Evolutionary conservation across 2,797 vertebrate genomes (phyloP), one percentile per base, ranked within the genome.

Genomic region (Austrolebias charrua): DNA sequence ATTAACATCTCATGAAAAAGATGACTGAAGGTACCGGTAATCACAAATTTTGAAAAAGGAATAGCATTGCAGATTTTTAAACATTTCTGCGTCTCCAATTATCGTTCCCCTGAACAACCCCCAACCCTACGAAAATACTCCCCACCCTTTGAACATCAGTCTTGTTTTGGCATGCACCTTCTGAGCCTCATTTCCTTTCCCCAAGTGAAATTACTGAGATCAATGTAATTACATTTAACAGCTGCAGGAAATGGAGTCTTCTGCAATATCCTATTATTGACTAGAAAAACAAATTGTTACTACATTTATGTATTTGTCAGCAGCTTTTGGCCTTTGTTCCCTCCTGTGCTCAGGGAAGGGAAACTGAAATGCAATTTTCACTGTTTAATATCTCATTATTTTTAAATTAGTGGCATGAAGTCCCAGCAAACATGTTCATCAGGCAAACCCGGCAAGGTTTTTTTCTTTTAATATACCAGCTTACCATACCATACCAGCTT

Each of bases 381-480:
- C 60, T 64, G 61, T 86, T 82, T 86, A 83, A 80, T 88, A 82
- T 88, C 71, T 76, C 68, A 82, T 88, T 88, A 87, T 82, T 84
- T 83, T 68, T 42, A 86, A 89, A 88, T 88, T 80, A 84, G 78
- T 45, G 18, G 75, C 44, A 31, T 72, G 65, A 78, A 80, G 78
- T 74, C 71, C 24, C 29, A 13, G 71, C 81, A 80, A 87, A 83
- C 83, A 77, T 69, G 75, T 83, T 80, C 79, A 73, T 81, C 73
- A 73, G 76, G 56, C 73, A 15, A 55, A 44, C 51, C 69, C 67
- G 42, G 70, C 47, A 19, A 38, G 12, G 38, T 38, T 76, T 76
- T 78, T 73, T 80, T 51, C 49, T 4, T 13, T 45, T 49, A n/a
- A n/a, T n/a, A n/a, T n/a, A n/a, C n/a, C n/a, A n/a, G n/a, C n/a